Evolutionary conservation across 2,113 vertebrate species (phyloP).

Genomic region (Oceanodroma tethys): DNA sequence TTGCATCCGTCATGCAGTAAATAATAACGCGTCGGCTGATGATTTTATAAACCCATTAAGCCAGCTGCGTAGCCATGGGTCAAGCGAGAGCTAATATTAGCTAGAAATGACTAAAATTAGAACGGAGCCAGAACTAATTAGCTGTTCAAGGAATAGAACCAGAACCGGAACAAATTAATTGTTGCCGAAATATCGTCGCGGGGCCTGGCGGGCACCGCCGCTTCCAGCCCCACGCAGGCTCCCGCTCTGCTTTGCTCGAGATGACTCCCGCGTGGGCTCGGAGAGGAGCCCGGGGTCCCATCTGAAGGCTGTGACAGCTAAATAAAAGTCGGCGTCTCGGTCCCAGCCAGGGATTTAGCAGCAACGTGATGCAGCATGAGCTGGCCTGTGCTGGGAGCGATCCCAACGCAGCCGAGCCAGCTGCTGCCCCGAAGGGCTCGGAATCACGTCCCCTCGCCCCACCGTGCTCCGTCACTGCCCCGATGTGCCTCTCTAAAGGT

Average conservation of each 20-base stretch:
- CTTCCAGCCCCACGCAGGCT: neutral
- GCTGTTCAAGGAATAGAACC: constrained; percentile 38
- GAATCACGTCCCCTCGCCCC: accelerated
- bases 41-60: neutral
- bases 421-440: neutral
- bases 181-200: neutral
- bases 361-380: neutral
- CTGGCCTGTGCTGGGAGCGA: neutral
- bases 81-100: constrained; percentile 33
- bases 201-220: neutral
- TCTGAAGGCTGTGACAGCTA: neutral
- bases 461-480: accelerated
- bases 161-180: constrained; percentile 63
- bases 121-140: constrained; percentile 44
- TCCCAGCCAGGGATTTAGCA: neutral
- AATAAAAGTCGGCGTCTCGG: neutral
- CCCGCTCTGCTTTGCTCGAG: neutral
- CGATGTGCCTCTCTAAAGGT: neutral
- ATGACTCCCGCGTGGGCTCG: neutral
- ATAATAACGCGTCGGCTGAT: neutral
- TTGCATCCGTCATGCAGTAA: neutral
- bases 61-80: neutral
- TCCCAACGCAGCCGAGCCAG: neutral
- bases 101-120: constrained; percentile 36
- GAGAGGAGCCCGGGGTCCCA: neutral